These are phyloP conservation scores for Merodon equestris DNA, from an alignment of 2,888 invertebrate genomes.

Conservation along the genomic window DNA sequence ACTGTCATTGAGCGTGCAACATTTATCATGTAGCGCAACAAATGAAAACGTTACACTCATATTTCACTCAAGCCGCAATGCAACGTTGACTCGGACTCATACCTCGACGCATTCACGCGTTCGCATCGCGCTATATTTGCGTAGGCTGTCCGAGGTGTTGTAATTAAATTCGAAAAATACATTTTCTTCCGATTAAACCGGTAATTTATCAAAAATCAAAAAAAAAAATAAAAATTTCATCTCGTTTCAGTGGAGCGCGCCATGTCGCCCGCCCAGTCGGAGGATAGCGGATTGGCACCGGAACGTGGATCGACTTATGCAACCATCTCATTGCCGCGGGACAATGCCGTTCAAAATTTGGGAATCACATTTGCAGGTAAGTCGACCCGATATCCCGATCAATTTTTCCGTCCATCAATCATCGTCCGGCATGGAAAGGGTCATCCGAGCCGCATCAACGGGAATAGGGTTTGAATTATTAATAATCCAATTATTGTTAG, in stretches of 20 bases:
- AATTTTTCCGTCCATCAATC: conserved; percentile 25
- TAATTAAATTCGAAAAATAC: conserved; percentile 19
- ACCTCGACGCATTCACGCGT: conserved; percentile 1
- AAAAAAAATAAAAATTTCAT: conserved; percentile 9
- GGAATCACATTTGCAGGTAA: conserved; percentile 78
- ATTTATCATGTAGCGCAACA: conserved; percentile 46
- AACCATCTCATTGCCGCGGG: conserved; percentile 78
- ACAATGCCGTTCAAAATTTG: conserved; percentile 76
- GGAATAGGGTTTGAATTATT: conserved; percentile 32
- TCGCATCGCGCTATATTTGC: conserved; percentile 7
- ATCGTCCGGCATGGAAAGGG: conserved; percentile 3
- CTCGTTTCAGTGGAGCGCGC: conserved; percentile 77
- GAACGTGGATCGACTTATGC: conserved; percentile 79
- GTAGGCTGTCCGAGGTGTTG: conserved; percentile 15
- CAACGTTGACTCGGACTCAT: too few species aligned
- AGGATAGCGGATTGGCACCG: conserved; percentile 78
- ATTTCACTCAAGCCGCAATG: conserved; percentile 33
- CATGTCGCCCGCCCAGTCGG: conserved; percentile 79
- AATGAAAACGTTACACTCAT: conserved; percentile 6
- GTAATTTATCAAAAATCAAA: conserved; percentile 3
- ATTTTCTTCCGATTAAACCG: neutral
- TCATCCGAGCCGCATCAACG: neutral
- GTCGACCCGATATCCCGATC: neutral
- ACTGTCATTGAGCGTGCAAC: conserved; percentile 43
- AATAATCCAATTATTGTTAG: conserved; percentile 61